Base-by-base conservation (phyloP, 2,113 vertebrate species). In the Chauna torquata region DNA sequence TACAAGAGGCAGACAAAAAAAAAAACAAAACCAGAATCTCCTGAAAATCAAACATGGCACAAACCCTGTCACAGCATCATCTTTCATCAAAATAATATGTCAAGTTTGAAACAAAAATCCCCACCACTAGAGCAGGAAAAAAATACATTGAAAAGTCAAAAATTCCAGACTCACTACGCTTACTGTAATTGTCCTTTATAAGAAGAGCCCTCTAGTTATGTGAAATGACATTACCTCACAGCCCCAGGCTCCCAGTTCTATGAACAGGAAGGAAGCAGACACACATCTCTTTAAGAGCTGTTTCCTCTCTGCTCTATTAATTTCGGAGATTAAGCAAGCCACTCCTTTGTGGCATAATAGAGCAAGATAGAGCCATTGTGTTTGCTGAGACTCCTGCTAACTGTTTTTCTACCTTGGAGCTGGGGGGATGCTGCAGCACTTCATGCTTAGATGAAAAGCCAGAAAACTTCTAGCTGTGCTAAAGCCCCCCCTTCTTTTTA, bases 221-320 rank as follows among this genome's bases (percentile, higher is more conserved):
- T 98, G 98, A 98, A 98, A 96, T 98, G 97, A 94, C 97, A 98
- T 97, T 97, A 97, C 96, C 96, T 97, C 91, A 90, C 81, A 81
- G 95, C 90, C 81, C 92, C 76, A 68, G 96, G 97, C 97, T 97
- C 90, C 96, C 96, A 82, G 28, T 40, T 94, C 96, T 94, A 55
- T 19, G 82, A 97, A 94, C 97, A 98, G 98, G 98, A 98, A 98
- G 98, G 98, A 98, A 98, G 94, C 91, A 96, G 95, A 95, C 94
- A 97, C 97, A 95, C 52, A 76, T 97, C 97, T 97, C 97, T 98
- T 90, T 95, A 96, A 98, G 97, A 97, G 95, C 95, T 42, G 44
- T 95, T 98, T 98, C 98, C 97, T 98, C 96, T 97, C 97, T 97
- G 97, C 97, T 98, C 96, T 98, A 98, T 98, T 98, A 98, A 98